Base-by-base conservation (phyloP, 1,140 invertebrate species). In the Ceratitis capitata region DNA sequence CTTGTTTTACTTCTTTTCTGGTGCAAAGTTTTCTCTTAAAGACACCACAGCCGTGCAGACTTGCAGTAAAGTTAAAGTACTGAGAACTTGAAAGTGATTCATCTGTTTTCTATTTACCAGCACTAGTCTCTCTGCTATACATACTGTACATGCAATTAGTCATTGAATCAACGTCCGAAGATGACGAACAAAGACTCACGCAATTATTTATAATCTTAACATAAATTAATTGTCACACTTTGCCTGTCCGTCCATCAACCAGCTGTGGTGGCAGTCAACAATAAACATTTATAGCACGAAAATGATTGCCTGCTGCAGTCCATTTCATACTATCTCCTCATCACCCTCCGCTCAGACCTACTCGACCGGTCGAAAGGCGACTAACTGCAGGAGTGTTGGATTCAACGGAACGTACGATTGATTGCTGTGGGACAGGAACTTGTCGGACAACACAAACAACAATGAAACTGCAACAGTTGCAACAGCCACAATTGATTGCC, bases 121-220 rank as follows among this genome's bases (percentile, higher is more conserved):
- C 47, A 14, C 1, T 32, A 32, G 29, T 39, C 82, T 53, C n/a
- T n/a, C n/a, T n/a, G n/a, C n/a, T n/a, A n/a, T n/a, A n/a, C n/a
- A 26, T 32, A 9, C 23, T 7, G 10, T 39, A 74, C 29, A 83
- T 35, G 29, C 82, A 42, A 78, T 78, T 45, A 78, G 16, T 78
- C 69, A 78, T 78, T 47, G 69, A 78, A 45, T 78, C 39, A 45
- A 45, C n/a, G 39, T 26, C 42, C 39, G 35, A 23, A 39, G 32
- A 45, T 26, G 29, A n/a, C 2, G 19, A 26, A 78, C 69, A 78
- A 78, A 78, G 19, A 26, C 69, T 23, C 35, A n/a, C 69, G 69
- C 39, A 78, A 78, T 78, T 78, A 78, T 78, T 78, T 78, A 78
- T 78, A 78, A 78, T 78, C 69, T 78, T 78, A 78, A 78, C 69